Evolutionary conservation across 2,113 vertebrate species (phyloP).

Genomic region (Tragelaphus imberbis): DNA sequence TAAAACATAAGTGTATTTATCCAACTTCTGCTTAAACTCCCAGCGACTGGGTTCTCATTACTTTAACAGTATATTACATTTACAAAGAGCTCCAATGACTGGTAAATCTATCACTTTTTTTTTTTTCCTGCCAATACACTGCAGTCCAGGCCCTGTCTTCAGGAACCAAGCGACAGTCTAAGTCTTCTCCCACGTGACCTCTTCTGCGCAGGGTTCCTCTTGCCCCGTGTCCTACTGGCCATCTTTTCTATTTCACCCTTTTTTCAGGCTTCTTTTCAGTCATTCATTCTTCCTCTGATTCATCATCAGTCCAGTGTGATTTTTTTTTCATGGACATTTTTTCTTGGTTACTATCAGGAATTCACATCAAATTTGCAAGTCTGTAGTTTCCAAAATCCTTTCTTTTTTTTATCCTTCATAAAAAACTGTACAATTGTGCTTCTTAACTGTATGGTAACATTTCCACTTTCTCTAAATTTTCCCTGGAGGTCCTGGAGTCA

Average conservation of each 20-base stretch:
- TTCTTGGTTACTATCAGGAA: background rate
- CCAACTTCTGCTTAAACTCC: background rate
- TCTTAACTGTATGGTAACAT: background rate
- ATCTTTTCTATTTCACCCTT: background rate
- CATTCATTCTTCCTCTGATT: background rate
- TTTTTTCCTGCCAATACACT: accelerated
- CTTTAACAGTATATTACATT: background rate
- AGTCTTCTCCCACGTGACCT: background rate
- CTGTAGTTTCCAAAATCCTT: background rate
- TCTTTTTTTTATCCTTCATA: background rate
- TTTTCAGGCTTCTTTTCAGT: background rate
- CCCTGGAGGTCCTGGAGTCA: background rate
- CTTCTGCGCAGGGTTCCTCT: background rate
- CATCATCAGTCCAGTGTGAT: background rate
- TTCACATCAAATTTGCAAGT: background rate
- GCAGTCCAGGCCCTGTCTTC: background rate
- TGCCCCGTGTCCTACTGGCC: accelerated
- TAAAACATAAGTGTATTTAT: background rate
- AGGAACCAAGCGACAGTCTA: background rate
- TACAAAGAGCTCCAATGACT: background rate
- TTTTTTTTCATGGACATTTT: background rate
- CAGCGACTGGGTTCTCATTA: background rate
- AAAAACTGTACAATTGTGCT: background rate
- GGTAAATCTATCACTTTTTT: background rate
- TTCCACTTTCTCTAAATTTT: background rate